Evolutionary conservation across 1,140 invertebrate genomes (phyloP).

Genomic region (Magallana ariakensis): DNA sequence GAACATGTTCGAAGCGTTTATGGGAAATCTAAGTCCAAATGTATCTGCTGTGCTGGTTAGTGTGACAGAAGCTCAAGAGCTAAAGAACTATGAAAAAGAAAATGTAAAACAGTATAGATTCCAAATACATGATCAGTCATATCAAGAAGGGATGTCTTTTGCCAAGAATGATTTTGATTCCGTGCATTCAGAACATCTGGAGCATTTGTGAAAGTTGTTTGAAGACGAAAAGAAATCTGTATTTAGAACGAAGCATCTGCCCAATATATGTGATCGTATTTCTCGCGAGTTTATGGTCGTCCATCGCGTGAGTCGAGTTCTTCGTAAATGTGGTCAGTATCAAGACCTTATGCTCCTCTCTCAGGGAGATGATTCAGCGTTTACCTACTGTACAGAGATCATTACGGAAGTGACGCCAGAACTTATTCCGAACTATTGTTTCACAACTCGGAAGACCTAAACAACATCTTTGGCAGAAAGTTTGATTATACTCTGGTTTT

Average conservation of each 20-base stretch:
- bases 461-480: constrained; percentile 69
- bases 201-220: constrained; percentile 70
- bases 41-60: constrained; percentile 72
- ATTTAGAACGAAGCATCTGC: constrained; percentile 70
- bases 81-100: constrained; percentile 71
- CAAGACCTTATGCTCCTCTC: constrained; percentile 76
- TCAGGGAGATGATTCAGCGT: constrained; percentile 70
- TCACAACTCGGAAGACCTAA: constrained; percentile 68
- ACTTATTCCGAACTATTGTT: constrained; percentile 68
- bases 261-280: constrained; percentile 71
- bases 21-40: constrained; percentile 71
- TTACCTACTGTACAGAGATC: constrained; percentile 68
- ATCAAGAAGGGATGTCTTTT: constrained; percentile 69
- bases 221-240: constrained; percentile 59
- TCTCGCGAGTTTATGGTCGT: constrained; percentile 75
- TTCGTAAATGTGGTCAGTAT: constrained; percentile 76
- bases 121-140: constrained; percentile 70
- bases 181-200: constrained; percentile 61
- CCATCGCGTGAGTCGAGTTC: constrained; percentile 72
- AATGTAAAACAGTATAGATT: constrained; percentile 65
- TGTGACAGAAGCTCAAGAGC: constrained; percentile 67
- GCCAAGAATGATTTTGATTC: constrained; percentile 59
- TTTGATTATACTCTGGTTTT: constrained; percentile 76
- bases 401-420: constrained; percentile 69
- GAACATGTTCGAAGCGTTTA: constrained; percentile 75